phyloP scores from a whole-genome alignment of 2,797 vertebrate species.

The Tragopan temminckii region DNA sequence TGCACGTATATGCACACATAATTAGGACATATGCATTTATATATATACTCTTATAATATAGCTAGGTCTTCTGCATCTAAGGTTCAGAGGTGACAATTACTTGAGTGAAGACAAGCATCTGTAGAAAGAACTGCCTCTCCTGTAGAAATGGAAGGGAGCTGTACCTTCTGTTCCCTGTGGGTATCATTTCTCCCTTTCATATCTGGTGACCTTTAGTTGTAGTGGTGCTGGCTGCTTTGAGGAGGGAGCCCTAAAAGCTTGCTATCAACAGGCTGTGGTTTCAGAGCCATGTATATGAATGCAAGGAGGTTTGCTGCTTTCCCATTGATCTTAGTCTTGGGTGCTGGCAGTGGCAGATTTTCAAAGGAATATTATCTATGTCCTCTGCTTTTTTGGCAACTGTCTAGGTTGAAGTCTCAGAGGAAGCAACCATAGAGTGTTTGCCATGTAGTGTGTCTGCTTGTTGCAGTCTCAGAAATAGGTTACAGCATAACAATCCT shows the following conservation, averaged over 20 bases:
- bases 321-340: neutral
- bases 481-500: neutral
- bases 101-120: neutral
- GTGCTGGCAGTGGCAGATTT: neutral
- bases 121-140: neutral
- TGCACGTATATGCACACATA: neutral
- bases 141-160: neutral
- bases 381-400: neutral
- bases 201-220: neutral
- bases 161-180: neutral
- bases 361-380: neutral
- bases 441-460: neutral
- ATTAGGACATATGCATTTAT: neutral
- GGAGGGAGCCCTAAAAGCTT: neutral
- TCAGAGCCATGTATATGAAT: neutral
- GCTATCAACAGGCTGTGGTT: neutral
- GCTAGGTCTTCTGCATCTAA: neutral
- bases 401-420: neutral
- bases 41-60: neutral
- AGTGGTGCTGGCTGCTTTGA: neutral
- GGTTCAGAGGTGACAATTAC: neutral
- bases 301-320: neutral
- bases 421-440: neutral
- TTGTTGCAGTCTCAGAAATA: neutral
- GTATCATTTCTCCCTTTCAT: neutral